Conservation (phyloP, 2,113 vertebrate genomes). For the Eretmochelys imbricata region DNA sequence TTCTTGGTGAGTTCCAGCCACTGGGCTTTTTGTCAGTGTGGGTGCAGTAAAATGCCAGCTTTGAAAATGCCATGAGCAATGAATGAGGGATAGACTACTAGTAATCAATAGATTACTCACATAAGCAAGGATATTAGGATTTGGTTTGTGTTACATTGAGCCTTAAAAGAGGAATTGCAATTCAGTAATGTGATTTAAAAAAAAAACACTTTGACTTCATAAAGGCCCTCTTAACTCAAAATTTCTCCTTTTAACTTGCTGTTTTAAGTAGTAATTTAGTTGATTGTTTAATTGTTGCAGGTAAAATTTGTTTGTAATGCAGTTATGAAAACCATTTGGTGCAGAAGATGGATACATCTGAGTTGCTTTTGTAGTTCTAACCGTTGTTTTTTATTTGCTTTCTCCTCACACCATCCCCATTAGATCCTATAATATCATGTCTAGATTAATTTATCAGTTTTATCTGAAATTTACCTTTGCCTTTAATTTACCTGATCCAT, state of each 20-base stretch:
- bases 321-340: background rate
- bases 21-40: background rate
- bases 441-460: background rate
- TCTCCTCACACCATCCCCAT: background rate
- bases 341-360: background rate
- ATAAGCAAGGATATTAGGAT: background rate
- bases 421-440: background rate
- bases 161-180: background rate
- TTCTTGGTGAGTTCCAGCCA: background rate
- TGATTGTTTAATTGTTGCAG: background rate
- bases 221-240: background rate
- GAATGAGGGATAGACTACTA: background rate
- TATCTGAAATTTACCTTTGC: background rate
- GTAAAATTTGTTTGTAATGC: background rate
- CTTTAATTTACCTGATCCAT: background rate
- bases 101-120: background rate
- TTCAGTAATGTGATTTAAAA: background rate
- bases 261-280: background rate
- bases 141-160: background rate
- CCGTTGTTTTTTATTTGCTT: background rate
- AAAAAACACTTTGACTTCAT: background rate
- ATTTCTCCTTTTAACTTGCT: background rate
- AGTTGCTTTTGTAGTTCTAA: background rate
- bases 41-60: background rate
- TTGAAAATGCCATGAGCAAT: background rate